phyloP scores from a whole-genome alignment of 30 jellyfish, hydroid and myxozoan genomes.

The Aurelia sp. region DNA sequence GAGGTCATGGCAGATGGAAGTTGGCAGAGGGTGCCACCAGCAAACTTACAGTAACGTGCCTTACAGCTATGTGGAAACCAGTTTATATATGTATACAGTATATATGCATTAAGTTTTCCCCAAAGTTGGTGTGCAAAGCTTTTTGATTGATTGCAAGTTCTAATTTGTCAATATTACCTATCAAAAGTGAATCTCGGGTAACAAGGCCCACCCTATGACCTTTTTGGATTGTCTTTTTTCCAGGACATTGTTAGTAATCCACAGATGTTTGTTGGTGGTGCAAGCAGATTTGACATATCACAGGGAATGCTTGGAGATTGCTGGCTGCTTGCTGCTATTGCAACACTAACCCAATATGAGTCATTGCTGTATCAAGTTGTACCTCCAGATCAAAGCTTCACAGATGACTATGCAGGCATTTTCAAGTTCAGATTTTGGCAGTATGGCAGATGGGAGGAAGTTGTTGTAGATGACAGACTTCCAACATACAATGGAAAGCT shows the following conservation, averaged over 20 bases:
- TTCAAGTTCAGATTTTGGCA: slow-evolving; percentile 96
- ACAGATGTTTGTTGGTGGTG: slow-evolving; percentile 96
- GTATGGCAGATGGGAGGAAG: slow-evolving; percentile 98
- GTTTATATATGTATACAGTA: no score
- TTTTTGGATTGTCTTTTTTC: not conserved
- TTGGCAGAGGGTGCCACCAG: no score
- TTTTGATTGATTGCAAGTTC: no score
- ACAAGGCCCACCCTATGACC: not conserved
- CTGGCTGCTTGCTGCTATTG: slow-evolving; percentile 98
- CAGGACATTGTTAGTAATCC: slow-evolving; percentile 90
- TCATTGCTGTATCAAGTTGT: slow-evolving; percentile 91
- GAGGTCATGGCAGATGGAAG: no score
- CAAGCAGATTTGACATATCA: slow-evolving; percentile 96
- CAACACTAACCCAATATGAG: slow-evolving; percentile 83
- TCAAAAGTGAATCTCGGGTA: no score
- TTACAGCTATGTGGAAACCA: no score
- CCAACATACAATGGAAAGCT: slow-evolving; percentile 93
- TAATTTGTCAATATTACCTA: no score
- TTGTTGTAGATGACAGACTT: slow-evolving; percentile 94
- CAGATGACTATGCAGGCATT: slow-evolving; percentile 86
- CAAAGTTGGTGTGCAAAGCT: no score
- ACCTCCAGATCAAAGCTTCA: slow-evolving; percentile 90
- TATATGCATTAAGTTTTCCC: no score
- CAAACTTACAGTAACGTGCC: no score
- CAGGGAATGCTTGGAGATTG: slow-evolving; percentile 99